Conservation (phyloP, 2,797 vertebrate species). For the Crenichthys baileyi region DNA sequence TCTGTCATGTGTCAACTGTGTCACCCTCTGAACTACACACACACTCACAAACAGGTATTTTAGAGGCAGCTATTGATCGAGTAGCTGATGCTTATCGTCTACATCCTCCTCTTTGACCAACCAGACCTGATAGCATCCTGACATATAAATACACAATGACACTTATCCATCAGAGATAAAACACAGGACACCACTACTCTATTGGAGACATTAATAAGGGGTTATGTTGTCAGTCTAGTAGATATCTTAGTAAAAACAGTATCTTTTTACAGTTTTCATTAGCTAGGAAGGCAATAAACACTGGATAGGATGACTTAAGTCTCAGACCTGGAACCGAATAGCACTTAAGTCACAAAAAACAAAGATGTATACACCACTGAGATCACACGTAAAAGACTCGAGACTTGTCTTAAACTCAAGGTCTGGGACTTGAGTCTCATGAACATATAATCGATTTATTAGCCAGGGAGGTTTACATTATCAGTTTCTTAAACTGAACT, state of each 20-base stretch:
- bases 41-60: constrained; percentile 36
- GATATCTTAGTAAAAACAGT: not conserved
- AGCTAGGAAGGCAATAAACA: not conserved
- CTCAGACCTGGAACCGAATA: not conserved
- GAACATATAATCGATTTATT: too few species aligned
- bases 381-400: too few species aligned
- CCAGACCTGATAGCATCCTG: constrained; percentile 64
- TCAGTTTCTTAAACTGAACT: too few species aligned
- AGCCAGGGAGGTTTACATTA: too few species aligned
- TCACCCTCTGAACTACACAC: constrained; percentile 43
- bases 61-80: constrained; percentile 66
- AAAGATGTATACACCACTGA: not conserved
- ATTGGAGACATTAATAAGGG: constrained; percentile 60
- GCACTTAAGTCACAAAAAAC: not conserved
- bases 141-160: constrained; percentile 62
- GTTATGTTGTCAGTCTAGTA: constrained; percentile 3
- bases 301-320: not conserved
- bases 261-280: not conserved
- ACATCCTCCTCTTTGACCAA: constrained; percentile 72
- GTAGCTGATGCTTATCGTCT: constrained; percentile 68
- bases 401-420: not conserved
- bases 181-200: constrained; percentile 44
- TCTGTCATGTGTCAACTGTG: constrained; percentile 54
- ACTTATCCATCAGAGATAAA: constrained; percentile 64
- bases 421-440: not conserved